Evolutionary conservation across 2,888 invertebrate genomes (phyloP), one percentile per base, ranked within the genome.

Genomic region (Ypsolopha scabrella): DNA sequence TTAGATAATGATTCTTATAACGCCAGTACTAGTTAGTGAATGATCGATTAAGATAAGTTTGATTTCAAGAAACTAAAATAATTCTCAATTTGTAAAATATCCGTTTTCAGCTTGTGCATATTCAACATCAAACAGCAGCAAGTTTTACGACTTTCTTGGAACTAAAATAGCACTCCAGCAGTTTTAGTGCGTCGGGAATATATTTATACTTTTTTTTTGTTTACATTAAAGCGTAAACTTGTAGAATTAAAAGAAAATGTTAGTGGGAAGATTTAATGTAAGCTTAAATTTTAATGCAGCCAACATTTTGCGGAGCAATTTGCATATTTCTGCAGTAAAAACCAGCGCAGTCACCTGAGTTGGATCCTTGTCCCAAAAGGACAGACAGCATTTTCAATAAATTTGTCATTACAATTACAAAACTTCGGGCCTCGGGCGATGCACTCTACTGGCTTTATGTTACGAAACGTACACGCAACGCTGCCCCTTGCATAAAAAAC

Each of bases 391-490:
- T 50, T 13, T 35, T 43, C 50, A 13, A 50, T 43, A 50, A 43
- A 50, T 50, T 60, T 62, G 62, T 63, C 62, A 64, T 62, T 60
- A 59, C 62, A 64, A 65, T 67, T 63, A 62, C 66, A 63, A 65
- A 65, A 64, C 60, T 10, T 35, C 7, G 34, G 35, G 49, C 58
- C 56, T 51, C 43, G 52, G 53, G 50, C 51, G 44, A 50, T 54
- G 53, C 54, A 53, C 55, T 51, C 47, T 35, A 52, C 51, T 51
- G 51, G 41, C 24, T 43, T 50, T n/a, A 35, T 39, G 50, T 77
- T 75, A 73, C 63, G 67, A 72, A 78, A 79, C 67, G 60, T 57
- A 67, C 65, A 70, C 60, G 67, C 63, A 70, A 63, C 59, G 57
- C 59, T 55, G 59, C 58, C 54, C 60, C 60, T 55, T 70, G 65